Evolutionary conservation across 64 coral and sea anemone genomes (phyloP).

Genomic region (Stichodactyla helianthus): DNA sequence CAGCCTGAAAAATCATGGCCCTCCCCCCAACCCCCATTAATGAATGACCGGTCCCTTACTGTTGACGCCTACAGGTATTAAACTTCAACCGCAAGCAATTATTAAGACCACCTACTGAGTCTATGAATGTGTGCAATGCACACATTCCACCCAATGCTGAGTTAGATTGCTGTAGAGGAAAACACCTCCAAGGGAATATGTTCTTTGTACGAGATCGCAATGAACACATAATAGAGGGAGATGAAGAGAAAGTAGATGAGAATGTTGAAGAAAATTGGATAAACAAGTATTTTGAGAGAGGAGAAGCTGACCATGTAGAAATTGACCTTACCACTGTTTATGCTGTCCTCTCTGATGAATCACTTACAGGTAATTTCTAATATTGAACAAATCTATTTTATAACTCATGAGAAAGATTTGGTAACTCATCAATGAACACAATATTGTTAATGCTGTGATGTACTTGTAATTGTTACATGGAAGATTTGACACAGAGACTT

Average conservation of each 20-base stretch:
- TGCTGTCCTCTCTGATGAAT: constrained; percentile 2
- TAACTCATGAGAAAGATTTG: no score
- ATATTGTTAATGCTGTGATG: no score
- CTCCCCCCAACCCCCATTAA: no score
- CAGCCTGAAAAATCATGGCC: no score
- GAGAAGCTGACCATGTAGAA: constrained; percentile 25
- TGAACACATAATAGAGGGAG: background rate
- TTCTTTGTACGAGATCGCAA: no score
- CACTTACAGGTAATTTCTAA: no score
- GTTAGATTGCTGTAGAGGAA: background rate
- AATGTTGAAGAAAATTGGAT: constrained; percentile 3
- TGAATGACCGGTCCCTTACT: no score
- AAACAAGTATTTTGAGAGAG: constrained; percentile 55
- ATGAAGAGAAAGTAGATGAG: background rate
- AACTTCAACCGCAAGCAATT: background rate
- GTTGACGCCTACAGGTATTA: background rate
- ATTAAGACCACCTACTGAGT: background rate
- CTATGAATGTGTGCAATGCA: constrained; percentile 6
- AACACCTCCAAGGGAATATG: background rate
- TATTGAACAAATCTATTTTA: no score
- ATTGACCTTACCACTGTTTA: constrained; percentile 21
- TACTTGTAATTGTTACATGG: no score
- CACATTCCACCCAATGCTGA: no score
- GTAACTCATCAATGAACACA: no score
- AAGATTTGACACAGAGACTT: no score